Evolutionary conservation across 2,113 vertebrate species (phyloP).

Genomic region (rat (Rattus norvegicus)): GRCr8 NC_086029.1:84424001-84424500

Average conservation of each 20-base stretch:
- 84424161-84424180: background rate
- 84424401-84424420: background rate
- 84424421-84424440: background rate
- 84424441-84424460: background rate
- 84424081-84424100: background rate
- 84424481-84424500: background rate
- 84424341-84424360: background rate
- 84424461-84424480: background rate
- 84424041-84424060: no score
- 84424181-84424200: background rate
- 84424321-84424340: background rate
- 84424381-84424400: background rate
- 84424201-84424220: background rate
- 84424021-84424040: no score
- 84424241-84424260: slow-evolving; percentile 3
- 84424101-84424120: background rate
- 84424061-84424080: background rate
- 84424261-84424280: background rate
- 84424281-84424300: background rate
- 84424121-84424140: background rate
- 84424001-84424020: no score
- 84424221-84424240: background rate
- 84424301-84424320: background rate
- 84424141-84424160: background rate
- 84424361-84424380: background rate